These are phyloP conservation scores for Eustalomyia histrio DNA, from an alignment of 2,888 invertebrate species.

Conservation along the genomic window DNA sequence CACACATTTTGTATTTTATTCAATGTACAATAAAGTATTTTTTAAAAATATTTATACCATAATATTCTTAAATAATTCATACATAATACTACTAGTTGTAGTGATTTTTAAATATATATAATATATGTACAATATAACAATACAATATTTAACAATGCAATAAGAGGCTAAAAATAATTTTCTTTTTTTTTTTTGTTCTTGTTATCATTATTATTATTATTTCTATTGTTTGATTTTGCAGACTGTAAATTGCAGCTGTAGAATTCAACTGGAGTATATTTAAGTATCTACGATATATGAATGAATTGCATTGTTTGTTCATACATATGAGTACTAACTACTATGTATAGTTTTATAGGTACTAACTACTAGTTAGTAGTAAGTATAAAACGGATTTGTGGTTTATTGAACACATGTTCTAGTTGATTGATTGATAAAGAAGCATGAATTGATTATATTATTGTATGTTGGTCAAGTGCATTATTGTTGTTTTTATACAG, in stretches of 20 bases:
- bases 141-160: constrained; percentile 7
- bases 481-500: constrained; percentile 6
- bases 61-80: background rate
- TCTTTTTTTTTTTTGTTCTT: constrained; percentile 17
- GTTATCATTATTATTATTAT: constrained; percentile 17
- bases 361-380: background rate
- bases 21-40: background rate
- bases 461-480: constrained; percentile 57
- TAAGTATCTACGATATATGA: background rate
- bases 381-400: constrained; percentile 50
- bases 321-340: background rate
- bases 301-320: background rate
- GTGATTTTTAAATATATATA: background rate
- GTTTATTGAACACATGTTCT: constrained; percentile 53
- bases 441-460: constrained; percentile 40
- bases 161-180: constrained; percentile 24
- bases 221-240: constrained; percentile 38
- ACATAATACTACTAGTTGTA: background rate
- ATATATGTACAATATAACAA: background rate
- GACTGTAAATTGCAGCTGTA: constrained; percentile 9
- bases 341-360: too few species aligned
- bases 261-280: background rate
- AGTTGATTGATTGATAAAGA: constrained; percentile 53
- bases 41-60: background rate
- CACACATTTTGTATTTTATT: too few species aligned